These are phyloP conservation scores for Psittacula cyanocephala DNA, from an alignment of 2,113 vertebrate genomes.

Conservation along the genomic window DNA sequence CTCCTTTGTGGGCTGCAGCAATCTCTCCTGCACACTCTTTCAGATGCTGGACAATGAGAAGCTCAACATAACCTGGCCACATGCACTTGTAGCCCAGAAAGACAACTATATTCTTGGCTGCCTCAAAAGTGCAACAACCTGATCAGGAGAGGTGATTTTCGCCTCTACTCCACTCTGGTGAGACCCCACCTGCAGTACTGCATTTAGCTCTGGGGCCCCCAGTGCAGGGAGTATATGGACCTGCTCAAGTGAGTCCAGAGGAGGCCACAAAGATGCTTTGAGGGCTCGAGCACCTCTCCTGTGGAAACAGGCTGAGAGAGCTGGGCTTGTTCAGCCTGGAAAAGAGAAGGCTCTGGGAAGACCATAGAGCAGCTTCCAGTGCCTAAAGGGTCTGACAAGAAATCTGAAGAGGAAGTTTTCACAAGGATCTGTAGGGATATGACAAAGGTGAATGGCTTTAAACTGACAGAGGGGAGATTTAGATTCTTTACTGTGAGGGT, in stretches of 20 bases:
- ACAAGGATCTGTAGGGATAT: rapidly evolving
- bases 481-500: background rate
- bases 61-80: background rate
- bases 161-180: background rate
- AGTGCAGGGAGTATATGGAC: background rate
- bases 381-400: background rate
- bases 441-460: background rate
- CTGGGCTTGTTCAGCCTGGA: background rate
- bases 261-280: background rate
- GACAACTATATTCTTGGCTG: background rate
- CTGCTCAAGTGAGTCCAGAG: background rate
- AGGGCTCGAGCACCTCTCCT: background rate
- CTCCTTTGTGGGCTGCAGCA: background rate
- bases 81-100: background rate
- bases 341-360: background rate
- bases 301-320: background rate
- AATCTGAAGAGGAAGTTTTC: background rate
- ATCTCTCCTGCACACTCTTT: background rate
- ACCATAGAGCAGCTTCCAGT: rapidly evolving
- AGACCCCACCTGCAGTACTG: background rate
- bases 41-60: background rate
- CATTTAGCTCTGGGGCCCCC: background rate
- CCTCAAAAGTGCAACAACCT: background rate
- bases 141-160: background rate
- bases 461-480: rapidly evolving